phyloP scores from a whole-genome alignment of 2,113 vertebrate species.

The Apeltes quadracus region DNA sequence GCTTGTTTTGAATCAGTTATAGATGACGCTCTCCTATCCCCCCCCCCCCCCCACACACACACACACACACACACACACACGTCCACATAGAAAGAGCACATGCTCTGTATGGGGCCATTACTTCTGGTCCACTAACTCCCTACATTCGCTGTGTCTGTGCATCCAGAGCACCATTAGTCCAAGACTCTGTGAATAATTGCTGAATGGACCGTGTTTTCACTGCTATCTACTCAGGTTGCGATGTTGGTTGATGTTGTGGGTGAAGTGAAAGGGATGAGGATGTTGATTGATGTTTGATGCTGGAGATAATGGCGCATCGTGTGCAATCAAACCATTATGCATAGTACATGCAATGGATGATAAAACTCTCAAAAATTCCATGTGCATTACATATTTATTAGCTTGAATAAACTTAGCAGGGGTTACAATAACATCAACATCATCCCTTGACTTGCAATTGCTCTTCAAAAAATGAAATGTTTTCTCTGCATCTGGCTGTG shows the following conservation, averaged over 20 bases:
- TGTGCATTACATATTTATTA: conserved; percentile 38
- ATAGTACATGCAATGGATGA: conserved; percentile 22
- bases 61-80: conserved; percentile 30
- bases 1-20: conserved; percentile 73
- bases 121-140: conserved; percentile 67
- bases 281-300: conserved; percentile 57
- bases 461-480: conserved; percentile 48
- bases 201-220: conserved; percentile 73
- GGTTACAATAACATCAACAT: conserved; percentile 48
- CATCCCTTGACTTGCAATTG: conserved; percentile 51
- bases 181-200: conserved; percentile 80
- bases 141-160: conserved; percentile 76
- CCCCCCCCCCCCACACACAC: conserved; percentile 25
- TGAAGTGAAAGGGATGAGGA: conserved; percentile 53
- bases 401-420: conserved; percentile 40
- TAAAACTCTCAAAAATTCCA: conserved; percentile 8
- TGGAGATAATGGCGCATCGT: conserved; percentile 38
- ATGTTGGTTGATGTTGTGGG: conserved; percentile 44
- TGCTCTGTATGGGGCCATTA: conserved; percentile 72
- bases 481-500: conserved; percentile 36
- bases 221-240: conserved; percentile 68
- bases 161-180: conserved; percentile 76
- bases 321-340: conserved; percentile 15
- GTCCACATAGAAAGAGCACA: conserved; percentile 50
- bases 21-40: conserved; percentile 60